Evolutionary conservation across 2,888 invertebrate genomes (phyloP).

Genomic region (Drosophila atroscutellata): DNA sequence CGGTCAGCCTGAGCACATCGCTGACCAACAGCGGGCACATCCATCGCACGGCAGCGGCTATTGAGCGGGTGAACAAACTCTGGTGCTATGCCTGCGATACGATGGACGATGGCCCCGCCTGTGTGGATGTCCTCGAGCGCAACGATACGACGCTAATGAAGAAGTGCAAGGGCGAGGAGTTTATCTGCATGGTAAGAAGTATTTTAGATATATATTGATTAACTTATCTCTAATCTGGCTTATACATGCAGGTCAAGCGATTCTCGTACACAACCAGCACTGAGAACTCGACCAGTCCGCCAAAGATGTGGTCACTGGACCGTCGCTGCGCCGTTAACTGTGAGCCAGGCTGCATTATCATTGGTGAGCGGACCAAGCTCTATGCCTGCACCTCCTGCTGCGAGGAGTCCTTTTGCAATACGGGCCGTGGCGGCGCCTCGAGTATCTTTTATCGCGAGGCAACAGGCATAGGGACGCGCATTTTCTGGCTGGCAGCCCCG

Average conservation of each 20-base stretch:
- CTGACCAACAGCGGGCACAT: slow-evolving; percentile 86
- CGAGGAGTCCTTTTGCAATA: slow-evolving; percentile 91
- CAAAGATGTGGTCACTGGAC: slow-evolving; percentile 93
- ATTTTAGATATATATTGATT: not conserved
- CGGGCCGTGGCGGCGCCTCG: slow-evolving; percentile 87
- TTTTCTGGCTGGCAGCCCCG: slow-evolving; percentile 70
- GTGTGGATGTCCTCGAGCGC: slow-evolving; percentile 88
- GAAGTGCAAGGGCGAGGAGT: slow-evolving; percentile 91
- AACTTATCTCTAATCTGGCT: not conserved
- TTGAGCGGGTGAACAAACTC: slow-evolving; percentile 90
- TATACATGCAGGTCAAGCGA: slow-evolving; percentile 87
- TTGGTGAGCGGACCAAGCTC: slow-evolving; percentile 94
- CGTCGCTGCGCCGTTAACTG: slow-evolving; percentile 93
- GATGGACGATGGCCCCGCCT: slow-evolving; percentile 89
- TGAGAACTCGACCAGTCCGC: slow-evolving; percentile 91
- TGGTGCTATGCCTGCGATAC: slow-evolving; percentile 94
- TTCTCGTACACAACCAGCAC: slow-evolving; percentile 93
- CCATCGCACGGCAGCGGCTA: slow-evolving; percentile 92
- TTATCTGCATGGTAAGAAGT: slow-evolving; percentile 90
- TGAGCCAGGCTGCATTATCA: slow-evolving; percentile 94
- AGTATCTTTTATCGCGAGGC: slow-evolving; percentile 76
- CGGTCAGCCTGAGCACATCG: slow-evolving; percentile 74
- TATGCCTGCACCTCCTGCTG: slow-evolving; percentile 95
- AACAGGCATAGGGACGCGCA: slow-evolving; percentile 78
- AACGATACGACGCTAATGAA: slow-evolving; percentile 87